Conservation (phyloP, 1,140 invertebrate genomes). For the Brachionus koreanus region DNA sequence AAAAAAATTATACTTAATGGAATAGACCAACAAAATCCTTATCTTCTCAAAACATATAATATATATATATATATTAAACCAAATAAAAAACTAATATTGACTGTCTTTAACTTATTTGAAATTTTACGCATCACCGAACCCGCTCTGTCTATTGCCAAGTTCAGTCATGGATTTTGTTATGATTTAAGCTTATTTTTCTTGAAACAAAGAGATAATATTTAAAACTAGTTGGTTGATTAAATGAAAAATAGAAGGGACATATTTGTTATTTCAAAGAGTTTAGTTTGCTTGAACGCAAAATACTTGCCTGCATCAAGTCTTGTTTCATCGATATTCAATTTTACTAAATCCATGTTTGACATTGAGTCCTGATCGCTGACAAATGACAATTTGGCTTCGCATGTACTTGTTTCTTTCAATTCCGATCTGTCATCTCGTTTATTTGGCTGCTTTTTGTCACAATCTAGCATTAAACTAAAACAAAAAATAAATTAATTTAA, state of each 20-base stretch:
- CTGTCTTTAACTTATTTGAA: slow-evolving; percentile 21
- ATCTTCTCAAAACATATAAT: neutral
- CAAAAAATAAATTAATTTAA: neutral
- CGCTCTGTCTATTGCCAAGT: neutral
- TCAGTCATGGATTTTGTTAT: slow-evolving; percentile 19
- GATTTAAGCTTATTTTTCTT: slow-evolving; percentile 8
- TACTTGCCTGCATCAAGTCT: neutral
- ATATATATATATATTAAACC: neutral
- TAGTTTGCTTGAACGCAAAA: neutral
- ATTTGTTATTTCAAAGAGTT: neutral
- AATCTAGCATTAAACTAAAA: slow-evolving; percentile 15
- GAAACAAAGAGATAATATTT: neutral
- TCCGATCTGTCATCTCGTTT: neutral
- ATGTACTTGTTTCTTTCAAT: neutral
- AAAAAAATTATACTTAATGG: neutral
- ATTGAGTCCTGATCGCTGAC: neutral
- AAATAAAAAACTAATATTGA: slow-evolving; percentile 33
- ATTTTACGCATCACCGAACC: neutral
- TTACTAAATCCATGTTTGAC: neutral
- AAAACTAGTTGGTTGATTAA: neutral
- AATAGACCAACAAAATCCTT: slow-evolving; percentile 3
- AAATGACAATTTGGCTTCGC: neutral
- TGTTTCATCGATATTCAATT: neutral
- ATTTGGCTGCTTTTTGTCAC: neutral
- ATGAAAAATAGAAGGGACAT: neutral